These are phyloP conservation scores for Chrysemys picta DNA, from an alignment of 2,113 vertebrate species.

Conservation along the genomic window DNA sequence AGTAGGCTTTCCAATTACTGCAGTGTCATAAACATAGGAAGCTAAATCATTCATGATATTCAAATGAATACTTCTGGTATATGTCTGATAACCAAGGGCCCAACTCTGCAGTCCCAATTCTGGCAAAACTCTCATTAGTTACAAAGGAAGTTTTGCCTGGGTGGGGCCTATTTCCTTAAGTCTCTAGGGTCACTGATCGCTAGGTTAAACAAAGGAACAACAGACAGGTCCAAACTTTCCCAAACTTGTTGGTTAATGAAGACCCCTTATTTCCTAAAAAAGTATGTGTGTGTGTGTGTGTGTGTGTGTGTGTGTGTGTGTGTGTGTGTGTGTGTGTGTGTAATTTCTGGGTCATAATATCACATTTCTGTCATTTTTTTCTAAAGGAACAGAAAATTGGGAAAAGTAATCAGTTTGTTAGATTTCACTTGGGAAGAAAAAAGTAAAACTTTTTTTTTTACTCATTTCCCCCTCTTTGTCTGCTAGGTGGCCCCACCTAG, in stretches of 20 bases:
- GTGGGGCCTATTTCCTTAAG: background rate
- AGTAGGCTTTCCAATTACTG: background rate
- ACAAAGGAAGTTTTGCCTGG: background rate
- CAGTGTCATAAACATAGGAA: background rate
- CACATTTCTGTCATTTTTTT: background rate
- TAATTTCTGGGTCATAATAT: rapidly evolving
- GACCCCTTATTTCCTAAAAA: rapidly evolving
- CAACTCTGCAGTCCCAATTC: background rate
- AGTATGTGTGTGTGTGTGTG: rapidly evolving
- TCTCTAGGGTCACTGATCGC: background rate
- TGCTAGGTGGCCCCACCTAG: rapidly evolving
- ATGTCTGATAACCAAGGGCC: background rate
- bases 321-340: rapidly evolving
- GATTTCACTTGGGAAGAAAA: background rate
- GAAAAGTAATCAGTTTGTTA: rapidly evolving
- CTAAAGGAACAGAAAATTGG: background rate
- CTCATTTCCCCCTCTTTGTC: background rate
- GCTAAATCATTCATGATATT: background rate
- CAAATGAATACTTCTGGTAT: background rate
- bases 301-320: rapidly evolving
- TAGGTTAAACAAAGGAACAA: background rate
- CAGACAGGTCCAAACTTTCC: background rate
- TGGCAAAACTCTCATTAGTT: background rate
- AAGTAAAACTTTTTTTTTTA: background rate
- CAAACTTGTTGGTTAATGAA: background rate